These are phyloP conservation scores for Lamprotornis superbus DNA, from an alignment of 2,113 vertebrate genomes.

Conservation along the genomic window DNA sequence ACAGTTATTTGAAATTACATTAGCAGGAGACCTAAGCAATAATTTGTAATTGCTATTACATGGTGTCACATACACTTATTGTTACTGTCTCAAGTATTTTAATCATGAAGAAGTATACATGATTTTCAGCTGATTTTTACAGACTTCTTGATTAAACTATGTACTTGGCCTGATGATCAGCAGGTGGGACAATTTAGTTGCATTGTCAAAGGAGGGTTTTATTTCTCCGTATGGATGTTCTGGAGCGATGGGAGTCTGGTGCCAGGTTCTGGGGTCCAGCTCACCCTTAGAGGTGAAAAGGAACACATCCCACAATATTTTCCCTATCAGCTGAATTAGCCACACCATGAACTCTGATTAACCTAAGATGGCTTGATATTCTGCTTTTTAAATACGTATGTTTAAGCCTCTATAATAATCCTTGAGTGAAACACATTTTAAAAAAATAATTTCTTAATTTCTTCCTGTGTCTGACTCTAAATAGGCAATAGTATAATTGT, in stretches of 20 bases:
- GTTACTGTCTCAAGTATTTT: background rate
- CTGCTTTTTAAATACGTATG: background rate
- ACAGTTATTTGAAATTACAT: slow-evolving; percentile 39
- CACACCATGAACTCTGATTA: background rate
- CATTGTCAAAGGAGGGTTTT: background rate
- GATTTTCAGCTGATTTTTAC: background rate
- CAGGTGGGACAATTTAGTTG: rapidly evolving
- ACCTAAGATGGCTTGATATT: background rate
- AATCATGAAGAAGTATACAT: background rate
- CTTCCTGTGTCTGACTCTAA: background rate
- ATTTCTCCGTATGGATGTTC: background rate
- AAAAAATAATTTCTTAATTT: background rate
- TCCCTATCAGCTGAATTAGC: background rate
- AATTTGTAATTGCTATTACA: slow-evolving; percentile 4
- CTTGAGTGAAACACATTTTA: background rate
- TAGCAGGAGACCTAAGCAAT: slow-evolving; percentile 12
- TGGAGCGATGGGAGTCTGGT: background rate
- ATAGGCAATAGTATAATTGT: background rate
- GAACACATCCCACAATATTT: background rate
- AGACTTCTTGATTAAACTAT: background rate
- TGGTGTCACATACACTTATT: background rate
- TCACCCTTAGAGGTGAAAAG: background rate
- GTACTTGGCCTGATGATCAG: rapidly evolving
- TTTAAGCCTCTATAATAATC: background rate
- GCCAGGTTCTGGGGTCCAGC: background rate